Evolutionary conservation across 37 sponge, comb jelly and placozoan species (phyloP).

Genomic region (Bolinopsis microptera): DNA sequence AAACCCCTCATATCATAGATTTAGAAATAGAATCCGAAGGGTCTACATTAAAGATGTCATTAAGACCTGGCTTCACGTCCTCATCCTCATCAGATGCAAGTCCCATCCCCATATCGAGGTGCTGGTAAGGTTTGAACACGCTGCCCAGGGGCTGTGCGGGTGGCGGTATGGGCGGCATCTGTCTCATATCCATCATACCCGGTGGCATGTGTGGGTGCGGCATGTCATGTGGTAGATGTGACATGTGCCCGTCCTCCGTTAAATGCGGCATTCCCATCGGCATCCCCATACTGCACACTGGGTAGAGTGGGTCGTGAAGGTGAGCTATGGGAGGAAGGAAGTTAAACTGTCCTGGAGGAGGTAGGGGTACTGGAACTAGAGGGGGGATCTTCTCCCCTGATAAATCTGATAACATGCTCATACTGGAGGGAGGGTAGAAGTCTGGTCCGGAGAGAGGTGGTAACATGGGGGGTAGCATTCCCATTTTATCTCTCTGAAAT

Average conservation of each 20-base stretch:
- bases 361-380: slow-evolving; percentile 46
- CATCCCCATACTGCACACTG: background rate
- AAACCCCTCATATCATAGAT: background rate
- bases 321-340: slow-evolving; percentile 12
- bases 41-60: background rate
- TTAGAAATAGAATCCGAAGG: background rate
- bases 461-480: slow-evolving; percentile 39
- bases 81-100: background rate
- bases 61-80: background rate
- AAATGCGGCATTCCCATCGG: background rate
- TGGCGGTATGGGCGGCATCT: background rate
- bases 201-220: background rate
- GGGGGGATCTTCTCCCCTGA: slow-evolving; percentile 41
- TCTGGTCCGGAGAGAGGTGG: background rate
- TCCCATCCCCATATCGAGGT: background rate
- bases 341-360: slow-evolving; percentile 8
- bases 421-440: slow-evolving; percentile 17
- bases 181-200: background rate
- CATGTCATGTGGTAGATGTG: background rate
- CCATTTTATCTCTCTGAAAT: slow-evolving; percentile 32
- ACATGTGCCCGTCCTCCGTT: background rate
- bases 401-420: background rate
- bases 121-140: background rate
- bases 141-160: background rate
- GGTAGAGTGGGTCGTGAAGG: slow-evolving; percentile 5